Base-by-base conservation (phyloP, 1,140 invertebrate species). In the silkworm (Bombyx mori) region DNA sequence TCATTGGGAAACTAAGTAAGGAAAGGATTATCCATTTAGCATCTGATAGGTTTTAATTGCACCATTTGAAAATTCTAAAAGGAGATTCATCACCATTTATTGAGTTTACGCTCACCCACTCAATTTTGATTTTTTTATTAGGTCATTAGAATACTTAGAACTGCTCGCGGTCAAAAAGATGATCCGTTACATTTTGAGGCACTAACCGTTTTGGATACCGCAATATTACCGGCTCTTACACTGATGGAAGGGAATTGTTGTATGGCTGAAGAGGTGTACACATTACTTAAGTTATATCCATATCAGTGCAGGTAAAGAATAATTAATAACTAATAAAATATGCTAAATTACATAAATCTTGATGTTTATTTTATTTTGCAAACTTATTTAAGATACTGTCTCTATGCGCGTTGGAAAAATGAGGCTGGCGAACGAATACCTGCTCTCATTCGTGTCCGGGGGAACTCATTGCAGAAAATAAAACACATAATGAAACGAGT, bases 401-500 rank as follows among this genome's bases (percentile, higher is more conserved):
- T 99, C 43, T 99, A 99, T 81, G 93, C 93, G 1, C 91, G 95
- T 53, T 99, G 98, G 98, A 99, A 99, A 78, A 88, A 88, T 48
- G 84, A 88, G 57, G 94, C 94, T 3, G 95, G 95, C 58, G 88
- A 91, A 44, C 86, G 93, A 45, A 95, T 98, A 84, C 94, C 97
- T 0, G 90, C 93, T 43, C 82, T 99, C 12, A 90, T 98, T 61
- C 90, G 93, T 45, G 93, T 94, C 46, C 91, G 93, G 54, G 97
- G 95, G 0, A 93, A 97, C 73, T 92, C 94, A 1, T 90, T 97
- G 58, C 97, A 98, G 69, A 94, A 95, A 73, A 95, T 98, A 6
- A 98, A 98, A 76, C 97, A 96, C 62, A 94, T 99, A 7, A 98
- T 99, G 95, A 99, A 99, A 88, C 91, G 98, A 52, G 94, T 99